These are phyloP conservation scores for Nemurella pictetii DNA, from an alignment of 2,888 invertebrate species.

Conservation along the genomic window DNA sequence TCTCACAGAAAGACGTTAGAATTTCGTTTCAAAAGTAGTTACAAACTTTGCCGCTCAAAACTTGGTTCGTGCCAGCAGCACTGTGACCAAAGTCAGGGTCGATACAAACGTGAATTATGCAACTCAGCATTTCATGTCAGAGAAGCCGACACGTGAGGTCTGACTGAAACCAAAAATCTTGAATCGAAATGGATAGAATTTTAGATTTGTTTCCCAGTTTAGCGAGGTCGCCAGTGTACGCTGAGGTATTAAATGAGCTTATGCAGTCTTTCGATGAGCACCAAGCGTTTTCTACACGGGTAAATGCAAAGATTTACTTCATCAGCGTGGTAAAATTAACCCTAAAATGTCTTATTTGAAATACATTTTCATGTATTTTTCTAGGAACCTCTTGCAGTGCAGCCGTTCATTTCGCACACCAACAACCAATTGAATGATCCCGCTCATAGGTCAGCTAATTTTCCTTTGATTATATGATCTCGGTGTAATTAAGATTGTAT, in stretches of 20 bases:
- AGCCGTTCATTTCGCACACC: slow-evolving; percentile 18
- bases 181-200: slow-evolving; percentile 22
- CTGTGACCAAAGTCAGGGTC: neutral
- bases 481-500: neutral
- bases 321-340: neutral
- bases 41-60: no score
- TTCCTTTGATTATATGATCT: neutral
- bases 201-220: slow-evolving; percentile 34
- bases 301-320: neutral
- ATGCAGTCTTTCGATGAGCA: slow-evolving; percentile 30
- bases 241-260: slow-evolving; percentile 8
- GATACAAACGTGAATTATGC: neutral
- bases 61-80: no score
- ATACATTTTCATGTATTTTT: neutral
- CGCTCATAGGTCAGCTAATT: neutral
- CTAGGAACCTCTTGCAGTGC: slow-evolving; percentile 17
- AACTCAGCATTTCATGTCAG: no score
- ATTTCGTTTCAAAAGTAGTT: no score
- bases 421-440: slow-evolving; percentile 30
- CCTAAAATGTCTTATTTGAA: slow-evolving; percentile 1
- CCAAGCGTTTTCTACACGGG: slow-evolving; percentile 26
- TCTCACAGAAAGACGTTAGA: no score
- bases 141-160: neutral
- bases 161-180: no score
- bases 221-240: slow-evolving; percentile 3